A percentile compares a stretch with the other conserved stretches of the same genome.
Evolutionary conservation across 2,888 invertebrate genomes (phyloP).

Genomic region (Hypomecis atomaria): DNA sequence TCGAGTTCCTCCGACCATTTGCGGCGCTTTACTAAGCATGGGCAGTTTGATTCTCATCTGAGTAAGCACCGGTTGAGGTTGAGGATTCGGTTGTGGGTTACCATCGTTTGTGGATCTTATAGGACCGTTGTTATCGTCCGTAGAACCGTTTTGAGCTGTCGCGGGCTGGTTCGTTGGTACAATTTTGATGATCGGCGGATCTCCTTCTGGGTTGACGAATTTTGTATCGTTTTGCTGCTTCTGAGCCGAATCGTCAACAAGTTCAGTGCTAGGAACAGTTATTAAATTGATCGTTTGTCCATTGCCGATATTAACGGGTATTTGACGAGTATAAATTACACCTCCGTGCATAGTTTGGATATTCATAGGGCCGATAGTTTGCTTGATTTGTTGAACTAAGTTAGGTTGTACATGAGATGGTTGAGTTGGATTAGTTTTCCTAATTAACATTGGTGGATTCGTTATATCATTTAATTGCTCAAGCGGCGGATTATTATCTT

Average conservation of each 20-base stretch:
- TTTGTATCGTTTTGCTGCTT: slow-evolving; percentile 67
- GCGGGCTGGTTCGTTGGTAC: slow-evolving; percentile 67
- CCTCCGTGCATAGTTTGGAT: slow-evolving; percentile 87
- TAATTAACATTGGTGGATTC: slow-evolving; percentile 71
- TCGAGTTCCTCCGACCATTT: slow-evolving; percentile 83
- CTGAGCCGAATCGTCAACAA: slow-evolving; percentile 70
- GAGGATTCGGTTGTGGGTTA: slow-evolving; percentile 53
- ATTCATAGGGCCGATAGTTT: slow-evolving; percentile 82
- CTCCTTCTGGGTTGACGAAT: slow-evolving; percentile 65
- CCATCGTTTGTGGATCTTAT: slow-evolving; percentile 59
- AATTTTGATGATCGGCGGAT: slow-evolving; percentile 78
- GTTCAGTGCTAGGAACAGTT: slow-evolving; percentile 79
- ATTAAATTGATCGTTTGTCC: slow-evolving; percentile 86
- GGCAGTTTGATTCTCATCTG: slow-evolving; percentile 83
- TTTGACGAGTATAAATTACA: slow-evolving; percentile 89
- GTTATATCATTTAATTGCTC: slow-evolving; percentile 70
- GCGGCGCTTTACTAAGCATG: slow-evolving; percentile 81
- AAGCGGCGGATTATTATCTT: slow-evolving; percentile 66
- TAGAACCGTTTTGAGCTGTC: slow-evolving; percentile 50
- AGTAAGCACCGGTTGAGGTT: slow-evolving; percentile 75
- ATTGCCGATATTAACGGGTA: slow-evolving; percentile 85
- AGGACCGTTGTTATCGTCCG: slow-evolving; percentile 65
- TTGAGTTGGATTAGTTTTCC: slow-evolving; percentile 62
- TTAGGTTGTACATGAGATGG: slow-evolving; percentile 67
- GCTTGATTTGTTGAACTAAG: slow-evolving; percentile 79